These are phyloP conservation scores for Hetaerina americana DNA, from an alignment of 1,140 invertebrate species.

Conservation along the genomic window DNA sequence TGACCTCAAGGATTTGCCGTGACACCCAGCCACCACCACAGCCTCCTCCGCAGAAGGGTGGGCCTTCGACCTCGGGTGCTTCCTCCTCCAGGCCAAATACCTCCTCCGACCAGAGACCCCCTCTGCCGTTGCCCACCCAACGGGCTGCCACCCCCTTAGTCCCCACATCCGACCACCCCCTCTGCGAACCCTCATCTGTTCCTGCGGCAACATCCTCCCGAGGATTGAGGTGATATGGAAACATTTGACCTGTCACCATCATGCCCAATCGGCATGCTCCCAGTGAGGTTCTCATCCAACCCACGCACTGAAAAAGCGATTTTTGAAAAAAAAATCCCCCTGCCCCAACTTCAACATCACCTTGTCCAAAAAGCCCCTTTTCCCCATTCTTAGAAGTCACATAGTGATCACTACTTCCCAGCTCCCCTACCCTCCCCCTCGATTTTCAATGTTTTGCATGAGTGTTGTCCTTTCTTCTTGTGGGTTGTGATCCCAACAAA, in stretches of 20 bases:
- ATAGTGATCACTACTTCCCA: not conserved
- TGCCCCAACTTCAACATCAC: too few relatives aligned
- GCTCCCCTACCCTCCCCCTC: not conserved
- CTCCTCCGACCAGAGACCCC: not conserved
- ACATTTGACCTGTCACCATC: not conserved
- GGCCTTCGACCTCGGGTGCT: not conserved
- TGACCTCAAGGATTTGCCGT: slow-evolving; percentile 52
- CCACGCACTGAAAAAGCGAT: not conserved
- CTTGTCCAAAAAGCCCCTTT: too few relatives aligned
- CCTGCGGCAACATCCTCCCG: not conserved
- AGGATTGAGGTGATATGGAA: not conserved
- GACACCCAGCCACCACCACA: not conserved
- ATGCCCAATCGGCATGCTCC: not conserved
- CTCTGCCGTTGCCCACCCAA: not conserved
- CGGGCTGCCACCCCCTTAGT: not conserved
- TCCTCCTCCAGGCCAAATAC: not conserved
- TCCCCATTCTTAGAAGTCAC: too few relatives aligned
- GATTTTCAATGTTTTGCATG: not conserved
- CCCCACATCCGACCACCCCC: not conserved
- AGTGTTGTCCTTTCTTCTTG: not conserved
- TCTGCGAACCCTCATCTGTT: not conserved
- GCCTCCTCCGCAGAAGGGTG: not conserved
- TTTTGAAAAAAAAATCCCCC: too few relatives aligned
- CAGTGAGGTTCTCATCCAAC: not conserved
- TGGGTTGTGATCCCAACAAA: not conserved